Evolutionary conservation across 2,888 invertebrate species (phyloP).

Genomic region (Oscheius sp.): DNA sequence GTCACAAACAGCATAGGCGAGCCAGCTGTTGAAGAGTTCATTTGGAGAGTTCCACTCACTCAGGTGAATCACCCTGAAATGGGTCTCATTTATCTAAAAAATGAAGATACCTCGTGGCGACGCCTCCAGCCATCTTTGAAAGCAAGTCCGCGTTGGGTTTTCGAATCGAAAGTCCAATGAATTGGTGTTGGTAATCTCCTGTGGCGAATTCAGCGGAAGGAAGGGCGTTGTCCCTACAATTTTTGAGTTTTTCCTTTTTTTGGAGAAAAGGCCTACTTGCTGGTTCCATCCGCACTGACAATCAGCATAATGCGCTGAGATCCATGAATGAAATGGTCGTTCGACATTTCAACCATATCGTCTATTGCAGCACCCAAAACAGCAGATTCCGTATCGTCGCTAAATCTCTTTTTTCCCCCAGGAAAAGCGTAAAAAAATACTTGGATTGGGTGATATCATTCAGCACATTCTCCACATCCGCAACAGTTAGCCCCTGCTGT

Average conservation of each 20-base stretch:
- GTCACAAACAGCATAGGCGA: constrained; percentile 62
- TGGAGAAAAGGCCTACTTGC: constrained; percentile 35
- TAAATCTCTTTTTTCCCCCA: constrained; percentile 19
- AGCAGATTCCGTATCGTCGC: constrained; percentile 59
- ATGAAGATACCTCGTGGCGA: constrained; percentile 43
- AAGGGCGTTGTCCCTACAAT: constrained; percentile 47
- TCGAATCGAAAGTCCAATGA: constrained; percentile 57
- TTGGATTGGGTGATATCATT: constrained; percentile 23
- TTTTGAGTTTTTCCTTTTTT: not conserved
- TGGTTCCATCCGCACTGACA: constrained; percentile 61
- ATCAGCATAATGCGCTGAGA: constrained; percentile 55
- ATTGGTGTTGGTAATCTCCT: constrained; percentile 52
- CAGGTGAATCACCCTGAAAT: constrained; percentile 63
- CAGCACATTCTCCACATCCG: constrained; percentile 35
- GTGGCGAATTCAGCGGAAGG: constrained; percentile 55
- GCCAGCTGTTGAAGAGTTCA: constrained; percentile 63
- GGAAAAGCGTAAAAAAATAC: no score
- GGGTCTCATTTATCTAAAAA: not conserved
- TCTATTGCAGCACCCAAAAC: constrained; percentile 60
- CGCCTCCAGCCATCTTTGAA: constrained; percentile 48
- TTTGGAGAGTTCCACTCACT: constrained; percentile 58
- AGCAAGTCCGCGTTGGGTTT: constrained; percentile 55
- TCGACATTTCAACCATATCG: constrained; percentile 52
- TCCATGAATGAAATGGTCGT: constrained; percentile 56
- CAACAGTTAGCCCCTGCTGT: constrained; percentile 29